phyloP scores from a whole-genome alignment of 2,797 vertebrate species.

The Antennarius maculatus region DNA sequence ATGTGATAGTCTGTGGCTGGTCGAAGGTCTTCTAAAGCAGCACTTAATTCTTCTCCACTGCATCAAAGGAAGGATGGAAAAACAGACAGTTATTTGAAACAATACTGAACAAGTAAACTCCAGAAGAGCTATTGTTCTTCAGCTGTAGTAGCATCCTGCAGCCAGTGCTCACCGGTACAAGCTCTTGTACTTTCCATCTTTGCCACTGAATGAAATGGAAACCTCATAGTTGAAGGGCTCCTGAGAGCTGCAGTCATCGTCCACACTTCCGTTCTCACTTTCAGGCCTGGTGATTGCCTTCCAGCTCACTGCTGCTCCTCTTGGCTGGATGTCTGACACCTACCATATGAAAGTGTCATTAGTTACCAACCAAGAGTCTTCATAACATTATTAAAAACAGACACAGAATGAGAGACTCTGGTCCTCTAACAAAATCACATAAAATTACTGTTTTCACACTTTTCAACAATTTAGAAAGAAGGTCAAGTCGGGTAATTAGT shows the following conservation, averaged over 20 bases:
- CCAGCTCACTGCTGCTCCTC: slow-evolving; percentile 86
- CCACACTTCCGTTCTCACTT: slow-evolving; percentile 74
- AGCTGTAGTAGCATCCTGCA: neutral
- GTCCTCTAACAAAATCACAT: neutral
- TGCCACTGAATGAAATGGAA: slow-evolving; percentile 87
- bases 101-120: too few species aligned
- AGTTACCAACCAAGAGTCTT: slow-evolving; percentile 4
- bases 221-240: slow-evolving; percentile 89
- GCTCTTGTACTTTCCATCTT: slow-evolving; percentile 91
- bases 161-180: slow-evolving; percentile 84
- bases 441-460: too few species aligned
- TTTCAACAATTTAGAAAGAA: too few species aligned
- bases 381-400: neutral
- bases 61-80: slow-evolving; percentile 26
- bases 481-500: neutral
- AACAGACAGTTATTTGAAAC: too few species aligned
- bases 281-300: slow-evolving; percentile 81
- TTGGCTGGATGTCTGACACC: slow-evolving; percentile 91
- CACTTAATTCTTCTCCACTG: slow-evolving; percentile 90
- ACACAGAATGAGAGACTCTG: neutral
- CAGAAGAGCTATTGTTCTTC: neutral
- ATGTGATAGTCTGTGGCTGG: slow-evolving; percentile 96
- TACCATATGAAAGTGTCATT: slow-evolving; percentile 52
- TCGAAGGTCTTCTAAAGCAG: slow-evolving; percentile 92
- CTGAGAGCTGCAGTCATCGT: slow-evolving; percentile 56